These are phyloP conservation scores for Eremobia ochroleuca DNA, from an alignment of 2,888 invertebrate species.

Conservation along the genomic window DNA sequence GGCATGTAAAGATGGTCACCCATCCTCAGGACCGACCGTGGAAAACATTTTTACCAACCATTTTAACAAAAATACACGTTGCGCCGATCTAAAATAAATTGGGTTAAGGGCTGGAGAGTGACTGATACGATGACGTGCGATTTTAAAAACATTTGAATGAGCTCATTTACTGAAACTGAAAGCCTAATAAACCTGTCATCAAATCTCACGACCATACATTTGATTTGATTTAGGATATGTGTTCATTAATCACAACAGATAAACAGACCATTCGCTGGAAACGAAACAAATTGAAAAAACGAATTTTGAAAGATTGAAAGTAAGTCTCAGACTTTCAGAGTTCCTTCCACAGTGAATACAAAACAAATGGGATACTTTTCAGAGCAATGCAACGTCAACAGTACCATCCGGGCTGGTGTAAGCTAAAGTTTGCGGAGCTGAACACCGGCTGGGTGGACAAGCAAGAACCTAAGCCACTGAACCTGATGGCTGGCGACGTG, in stretches of 20 bases:
- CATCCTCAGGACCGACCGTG: too few relatives aligned
- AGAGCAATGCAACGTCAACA: constrained; percentile 93
- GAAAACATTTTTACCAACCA: too few relatives aligned
- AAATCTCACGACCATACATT: background rate
- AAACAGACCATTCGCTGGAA: background rate
- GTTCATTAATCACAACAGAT: background rate
- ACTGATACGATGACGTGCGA: background rate
- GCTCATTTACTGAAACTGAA: background rate
- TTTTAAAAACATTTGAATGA: background rate
- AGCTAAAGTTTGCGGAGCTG: constrained; percentile 92
- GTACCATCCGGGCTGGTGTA: constrained; percentile 91
- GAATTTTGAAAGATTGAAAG: background rate
- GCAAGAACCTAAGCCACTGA: constrained; percentile 68
- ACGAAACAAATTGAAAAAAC: background rate
- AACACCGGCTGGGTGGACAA: constrained; percentile 85
- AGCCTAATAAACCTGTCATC: background rate
- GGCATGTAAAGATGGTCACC: too few relatives aligned
- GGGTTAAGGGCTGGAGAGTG: too few relatives aligned
- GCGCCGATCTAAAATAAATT: background rate
- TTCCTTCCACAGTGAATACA: background rate
- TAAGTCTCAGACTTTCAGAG: background rate
- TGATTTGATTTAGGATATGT: background rate
- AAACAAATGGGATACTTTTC: constrained; percentile 56
- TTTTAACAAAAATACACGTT: background rate
- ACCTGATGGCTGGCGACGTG: constrained; percentile 73